A percentile compares a stretch with the other conserved stretches of the same genome.
Conservation (phyloP, 2,888 invertebrate genomes). For the Eledona agricola region DNA sequence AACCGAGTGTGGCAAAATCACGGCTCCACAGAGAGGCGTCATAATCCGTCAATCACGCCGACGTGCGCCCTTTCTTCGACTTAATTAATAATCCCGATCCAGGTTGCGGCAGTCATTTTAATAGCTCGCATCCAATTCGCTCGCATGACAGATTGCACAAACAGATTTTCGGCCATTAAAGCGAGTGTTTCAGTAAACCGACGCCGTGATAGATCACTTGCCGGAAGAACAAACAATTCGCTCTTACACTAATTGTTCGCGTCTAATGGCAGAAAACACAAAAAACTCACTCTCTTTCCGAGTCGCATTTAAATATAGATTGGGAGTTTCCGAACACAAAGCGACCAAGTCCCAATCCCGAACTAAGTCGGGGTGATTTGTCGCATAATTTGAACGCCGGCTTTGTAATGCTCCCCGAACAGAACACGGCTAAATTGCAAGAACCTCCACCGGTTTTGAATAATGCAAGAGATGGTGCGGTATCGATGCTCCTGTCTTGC, state of each 20-base stretch:
- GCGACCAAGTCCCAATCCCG: slow-evolving; percentile 36
- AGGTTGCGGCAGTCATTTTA: background rate
- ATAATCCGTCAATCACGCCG: slow-evolving; percentile 1
- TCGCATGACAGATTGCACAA: slow-evolving; percentile 4
- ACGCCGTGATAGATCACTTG: too few species aligned
- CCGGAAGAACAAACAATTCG: too few species aligned
- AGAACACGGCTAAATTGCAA: slow-evolving; percentile 34
- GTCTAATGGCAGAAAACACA: slow-evolving; percentile 25
- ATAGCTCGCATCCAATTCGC: background rate
- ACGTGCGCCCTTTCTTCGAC: slow-evolving; percentile 1
- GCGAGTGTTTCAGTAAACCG: background rate
- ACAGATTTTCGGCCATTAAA: slow-evolving; percentile 1
- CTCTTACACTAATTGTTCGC: background rate
- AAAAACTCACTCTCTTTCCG: slow-evolving; percentile 14
- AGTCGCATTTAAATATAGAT: slow-evolving; percentile 47
- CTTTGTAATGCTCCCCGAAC: slow-evolving; percentile 32
- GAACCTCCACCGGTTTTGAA: slow-evolving; percentile 34
- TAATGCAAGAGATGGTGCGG: slow-evolving; percentile 35
- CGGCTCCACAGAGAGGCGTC: background rate
- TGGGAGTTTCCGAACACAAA: slow-evolving; percentile 36
- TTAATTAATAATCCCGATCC: slow-evolving; percentile 4
- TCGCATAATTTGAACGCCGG: slow-evolving; percentile 44
- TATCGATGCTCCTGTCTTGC: slow-evolving; percentile 18
- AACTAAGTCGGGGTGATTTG: slow-evolving; percentile 45
- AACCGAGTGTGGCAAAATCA: too few species aligned